Percentiles rank a stretch among this genome's conserved stretches.
These are phyloP conservation scores for Antheraea pernyi DNA, from an alignment of 1,140 invertebrate species.

Conservation along the genomic window DNA sequence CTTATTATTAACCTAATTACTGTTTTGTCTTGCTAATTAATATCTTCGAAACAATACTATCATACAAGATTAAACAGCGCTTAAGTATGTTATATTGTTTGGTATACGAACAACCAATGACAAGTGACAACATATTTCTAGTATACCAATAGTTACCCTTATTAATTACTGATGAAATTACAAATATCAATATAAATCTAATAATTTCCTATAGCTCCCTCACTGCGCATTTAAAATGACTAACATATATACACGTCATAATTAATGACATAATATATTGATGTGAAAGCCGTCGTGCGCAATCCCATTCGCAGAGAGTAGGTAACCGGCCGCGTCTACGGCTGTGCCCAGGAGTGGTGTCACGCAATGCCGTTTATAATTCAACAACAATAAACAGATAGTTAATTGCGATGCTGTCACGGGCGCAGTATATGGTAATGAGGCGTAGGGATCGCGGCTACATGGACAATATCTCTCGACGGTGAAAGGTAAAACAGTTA, in stretches of 20 bases:
- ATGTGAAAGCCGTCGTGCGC: constrained; percentile 24
- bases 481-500: constrained; percentile 66
- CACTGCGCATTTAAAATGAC: not conserved
- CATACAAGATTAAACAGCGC: no score
- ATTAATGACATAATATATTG: constrained; percentile 27
- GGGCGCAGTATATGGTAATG: constrained; percentile 76
- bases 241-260: constrained; percentile 2
- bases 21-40: no score
- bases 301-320: constrained; percentile 15
- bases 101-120: no score
- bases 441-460: constrained; percentile 69
- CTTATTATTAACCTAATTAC: no score
- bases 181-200: not conserved
- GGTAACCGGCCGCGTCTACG: not conserved
- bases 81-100: no score
- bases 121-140: no score
- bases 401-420: constrained; percentile 77
- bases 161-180: not conserved
- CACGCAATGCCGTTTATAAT: constrained; percentile 70
- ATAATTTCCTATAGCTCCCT: not conserved
- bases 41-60: no score
- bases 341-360: constrained; percentile 62
- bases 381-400: constrained; percentile 77
- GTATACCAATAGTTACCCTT: no score
- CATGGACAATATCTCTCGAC: constrained; percentile 73